Evolutionary conservation across 2,888 invertebrate species (phyloP).

Genomic region (Amiota mariae): DNA sequence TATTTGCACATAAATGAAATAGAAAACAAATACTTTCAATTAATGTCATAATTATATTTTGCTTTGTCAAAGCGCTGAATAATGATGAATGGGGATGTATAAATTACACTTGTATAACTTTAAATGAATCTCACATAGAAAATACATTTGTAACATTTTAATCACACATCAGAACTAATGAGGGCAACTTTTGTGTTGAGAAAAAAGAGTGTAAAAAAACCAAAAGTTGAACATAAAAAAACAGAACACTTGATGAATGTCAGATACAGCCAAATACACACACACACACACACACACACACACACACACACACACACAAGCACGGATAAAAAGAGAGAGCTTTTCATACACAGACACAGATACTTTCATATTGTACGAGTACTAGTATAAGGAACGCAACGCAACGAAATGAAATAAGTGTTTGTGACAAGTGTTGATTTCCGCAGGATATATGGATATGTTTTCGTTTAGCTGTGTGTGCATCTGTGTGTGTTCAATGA

Average conservation of each 20-base stretch:
- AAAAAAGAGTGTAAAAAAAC: not conserved
- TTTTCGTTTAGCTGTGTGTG: not conserved
- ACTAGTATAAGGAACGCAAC: too few relatives aligned
- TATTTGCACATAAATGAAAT: too few relatives aligned
- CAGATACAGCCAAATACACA: not conserved
- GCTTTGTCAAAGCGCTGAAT: too few relatives aligned
- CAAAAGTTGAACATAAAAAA: not conserved
- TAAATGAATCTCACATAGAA: slow-evolving; percentile 48
- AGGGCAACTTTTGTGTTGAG: slow-evolving; percentile 16
- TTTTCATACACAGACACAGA: too few relatives aligned
- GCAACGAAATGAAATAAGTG: not conserved
- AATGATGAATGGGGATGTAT: too few relatives aligned
- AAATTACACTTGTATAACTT: slow-evolving; percentile 6
- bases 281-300: not conserved
- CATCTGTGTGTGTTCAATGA: not conserved
- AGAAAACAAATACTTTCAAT: too few relatives aligned
- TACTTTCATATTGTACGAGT: too few relatives aligned
- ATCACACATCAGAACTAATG: slow-evolving; percentile 40
- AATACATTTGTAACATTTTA: slow-evolving; percentile 44
- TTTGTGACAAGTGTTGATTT: slow-evolving; percentile 5
- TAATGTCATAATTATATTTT: too few relatives aligned
- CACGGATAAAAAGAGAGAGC: too few relatives aligned
- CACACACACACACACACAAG: not conserved
- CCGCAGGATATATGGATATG: not conserved
- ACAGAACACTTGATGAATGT: not conserved